Evolutionary conservation across 1,140 invertebrate genomes (phyloP), one percentile per base, ranked within the genome.

Genomic region (Caenorhabditis tropicalis): DNA sequence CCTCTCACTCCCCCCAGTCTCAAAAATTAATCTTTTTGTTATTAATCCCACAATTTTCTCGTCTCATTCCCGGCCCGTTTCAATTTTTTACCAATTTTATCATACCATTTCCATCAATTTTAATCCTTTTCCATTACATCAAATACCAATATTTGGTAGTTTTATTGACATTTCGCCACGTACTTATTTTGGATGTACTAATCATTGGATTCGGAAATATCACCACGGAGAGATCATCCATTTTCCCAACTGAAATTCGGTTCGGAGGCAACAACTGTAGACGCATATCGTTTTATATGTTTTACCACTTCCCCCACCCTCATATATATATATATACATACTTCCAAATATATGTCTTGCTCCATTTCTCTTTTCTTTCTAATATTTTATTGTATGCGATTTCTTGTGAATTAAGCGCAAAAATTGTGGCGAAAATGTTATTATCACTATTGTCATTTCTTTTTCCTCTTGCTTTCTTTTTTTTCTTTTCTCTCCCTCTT

Each of bases 131-230:
- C 49, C 49, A 51, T 51, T 51, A 29, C 53, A 58, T 70, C 39
- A 36, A 16, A n/a, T 29, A 33, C 60, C 60, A 70, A 70, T 70
- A 70, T 70, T 70, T 70, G 60, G 60, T 70, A 70, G 60, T 70
- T 70, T 70, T 70, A 70, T 70, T 70, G 60, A 70, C 60, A 70
- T 70, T 33, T 70, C 60, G 60, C 60, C 60, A 70, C 31, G 33
- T 70, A 70, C 60, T 70, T 70, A 70, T 70, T 36, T 70, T 36
- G 33, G 33, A 70, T 70, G 29, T 70, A 70, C 60, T 70, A 70
- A 70, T 70, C 39, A 70, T n/a, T 53, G 53, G 60, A 39, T 36
- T 70, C 31, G 60, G 60, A 70, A 36, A 33, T 19, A 70, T 70
- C 60, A 70, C 31, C 19, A 27, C 60, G 60, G 60, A 70, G 60